These are phyloP conservation scores for Gryllus longicercus DNA, from an alignment of 2,888 invertebrate genomes.

Conservation along the genomic window DNA sequence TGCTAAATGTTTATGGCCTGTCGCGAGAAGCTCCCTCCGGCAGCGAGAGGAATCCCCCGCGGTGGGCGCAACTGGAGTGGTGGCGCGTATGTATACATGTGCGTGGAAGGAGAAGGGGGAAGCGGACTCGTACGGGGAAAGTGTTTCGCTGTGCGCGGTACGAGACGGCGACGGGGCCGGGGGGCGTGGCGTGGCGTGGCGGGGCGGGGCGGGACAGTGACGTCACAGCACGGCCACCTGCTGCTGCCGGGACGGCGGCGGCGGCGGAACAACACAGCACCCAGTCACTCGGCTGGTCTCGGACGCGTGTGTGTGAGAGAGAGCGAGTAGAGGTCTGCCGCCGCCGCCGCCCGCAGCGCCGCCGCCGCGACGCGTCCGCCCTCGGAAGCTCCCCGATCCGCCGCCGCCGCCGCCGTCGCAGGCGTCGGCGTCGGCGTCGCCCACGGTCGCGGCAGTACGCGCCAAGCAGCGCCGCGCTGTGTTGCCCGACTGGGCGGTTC, in stretches of 20 bases:
- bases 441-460: no score
- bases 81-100: no score
- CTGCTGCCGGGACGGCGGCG: background rate
- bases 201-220: background rate
- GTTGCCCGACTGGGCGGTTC: no score
- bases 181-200: no score
- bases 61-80: no score
- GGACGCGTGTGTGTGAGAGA: background rate
- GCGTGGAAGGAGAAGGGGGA: no score
- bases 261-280: background rate
- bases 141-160: background rate
- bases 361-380: background rate
- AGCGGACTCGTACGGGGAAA: background rate
- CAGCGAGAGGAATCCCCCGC: no score
- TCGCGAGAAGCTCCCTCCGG: no score
- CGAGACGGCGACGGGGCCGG: background rate
- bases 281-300: background rate
- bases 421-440: no score
- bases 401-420: background rate
- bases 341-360: background rate
- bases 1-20: no score
- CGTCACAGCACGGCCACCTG: slow-evolving; percentile 17
- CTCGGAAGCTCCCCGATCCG: background rate
- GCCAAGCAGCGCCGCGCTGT: no score
- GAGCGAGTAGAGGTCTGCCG: no score